These are phyloP conservation scores for Hemaris fuciformis DNA, from an alignment of 2,888 invertebrate genomes.

Conservation along the genomic window DNA sequence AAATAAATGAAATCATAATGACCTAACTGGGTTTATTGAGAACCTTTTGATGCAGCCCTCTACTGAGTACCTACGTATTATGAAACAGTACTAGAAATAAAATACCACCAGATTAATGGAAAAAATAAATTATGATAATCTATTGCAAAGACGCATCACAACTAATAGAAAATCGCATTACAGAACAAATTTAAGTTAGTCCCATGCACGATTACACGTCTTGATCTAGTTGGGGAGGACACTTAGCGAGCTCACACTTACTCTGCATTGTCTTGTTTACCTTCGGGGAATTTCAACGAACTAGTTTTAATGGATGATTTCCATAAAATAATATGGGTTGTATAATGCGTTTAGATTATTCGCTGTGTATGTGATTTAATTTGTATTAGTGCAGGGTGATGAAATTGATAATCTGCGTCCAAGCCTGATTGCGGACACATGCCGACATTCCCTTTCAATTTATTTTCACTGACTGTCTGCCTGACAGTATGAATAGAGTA, in stretches of 20 bases:
- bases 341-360: neutral
- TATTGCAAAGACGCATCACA: neutral
- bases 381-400: neutral
- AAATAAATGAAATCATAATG: no score
- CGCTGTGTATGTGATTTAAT: neutral
- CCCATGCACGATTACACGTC: conserved; percentile 1
- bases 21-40: no score
- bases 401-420: no score
- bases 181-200: conserved; percentile 18
- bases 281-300: conserved; percentile 9
- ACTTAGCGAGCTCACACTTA: neutral
- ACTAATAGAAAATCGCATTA: conserved; percentile 14
- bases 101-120: neutral
- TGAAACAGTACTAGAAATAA: neutral
- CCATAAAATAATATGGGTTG: neutral
- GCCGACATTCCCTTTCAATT: no score
- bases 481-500: no score
- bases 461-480: no score
- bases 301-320: neutral
- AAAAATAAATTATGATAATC: neutral
- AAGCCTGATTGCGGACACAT: no score
- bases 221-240: conserved; percentile 4
- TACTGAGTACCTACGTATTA: no score
- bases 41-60: no score
- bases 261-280: neutral